Conservation (phyloP, 2,113 vertebrate genomes). For the Balaenoptera acutorostrata region DNA sequence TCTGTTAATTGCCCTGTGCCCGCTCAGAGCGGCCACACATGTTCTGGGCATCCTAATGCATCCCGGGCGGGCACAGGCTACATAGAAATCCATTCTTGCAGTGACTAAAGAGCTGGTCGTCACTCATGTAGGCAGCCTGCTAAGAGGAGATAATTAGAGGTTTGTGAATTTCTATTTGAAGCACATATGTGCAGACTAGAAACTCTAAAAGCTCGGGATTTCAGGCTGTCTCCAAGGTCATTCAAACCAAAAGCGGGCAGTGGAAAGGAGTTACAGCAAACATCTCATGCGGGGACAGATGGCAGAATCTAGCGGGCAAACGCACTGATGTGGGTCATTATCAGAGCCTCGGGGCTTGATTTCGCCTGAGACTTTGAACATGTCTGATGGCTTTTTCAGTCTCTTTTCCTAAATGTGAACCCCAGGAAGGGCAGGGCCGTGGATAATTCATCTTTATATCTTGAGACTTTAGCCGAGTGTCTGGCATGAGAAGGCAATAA, state of each 20-base stretch:
- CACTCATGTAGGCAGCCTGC: constrained; percentile 47
- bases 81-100: constrained; percentile 55
- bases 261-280: neutral
- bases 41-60: constrained; percentile 22
- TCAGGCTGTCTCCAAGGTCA: constrained; percentile 66
- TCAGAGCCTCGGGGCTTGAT: neutral
- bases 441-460: neutral
- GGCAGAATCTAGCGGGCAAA: constrained; percentile 34
- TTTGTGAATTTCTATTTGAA: constrained; percentile 56
- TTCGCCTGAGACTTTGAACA: neutral
- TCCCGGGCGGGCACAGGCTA: neutral
- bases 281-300: constrained; percentile 27
- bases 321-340: neutral
- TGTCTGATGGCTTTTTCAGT: neutral
- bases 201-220: constrained; percentile 27
- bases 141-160: constrained; percentile 57
- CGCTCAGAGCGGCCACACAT: neutral
- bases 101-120: constrained; percentile 14
- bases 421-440: neutral
- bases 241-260: neutral
- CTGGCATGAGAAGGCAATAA: neutral
- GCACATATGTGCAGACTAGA: constrained; percentile 17
- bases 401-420: neutral
- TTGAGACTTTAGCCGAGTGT: neutral
- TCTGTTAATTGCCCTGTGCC: constrained; percentile 30